Evolutionary conservation across 2,113 vertebrate species (phyloP), one percentile per base, ranked within the genome.

Genomic region (Lycocorax pyrrhopterus): DNA sequence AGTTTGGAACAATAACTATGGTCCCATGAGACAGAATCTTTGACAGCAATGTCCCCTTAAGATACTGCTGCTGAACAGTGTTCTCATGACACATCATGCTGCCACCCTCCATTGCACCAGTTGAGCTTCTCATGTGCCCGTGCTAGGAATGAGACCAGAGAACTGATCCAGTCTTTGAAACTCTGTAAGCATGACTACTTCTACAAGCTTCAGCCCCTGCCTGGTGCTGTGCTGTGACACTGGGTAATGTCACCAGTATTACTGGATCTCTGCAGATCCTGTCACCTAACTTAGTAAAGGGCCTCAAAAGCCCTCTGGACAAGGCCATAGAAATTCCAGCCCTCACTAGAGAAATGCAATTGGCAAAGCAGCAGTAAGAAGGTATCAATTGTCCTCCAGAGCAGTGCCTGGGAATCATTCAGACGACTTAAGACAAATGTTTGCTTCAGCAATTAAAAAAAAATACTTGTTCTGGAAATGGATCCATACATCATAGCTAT

Each of bases 111-210:
- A 16, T 1, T 13, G 49, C 13, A 27, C 18, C 5, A 16, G 20
- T 3, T 33, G 47, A 79, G 15, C 27, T 64, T 58, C 26, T 53
- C 63, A 6, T 0, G 6, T 19, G 62, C 11, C 22, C 0, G 0
- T 4, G 32, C 35, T 37, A n/a, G 37, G 16, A 79, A 69, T 8
- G 37, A 60, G n/a, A 73, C n/a, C 32, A 60, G 13, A 39, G 37
- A 75, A 69, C 13, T 12, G 30, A 33, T 13, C n/a, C 72, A 68
- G 67, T 14, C 59, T 47, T 71, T 32, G 19, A 84, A 81, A 44
- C 5, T 23, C 41, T 16, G 6, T 23, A 43, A 71, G 19, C 75
- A 41, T 3, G 4, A 63, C 46, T 37, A 12, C 27, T 10, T 71
- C 55, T 30, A 8, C 14, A 21, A 13, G 22, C 44, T n/a, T 43